phyloP scores from a whole-genome alignment of 1,140 invertebrate genomes.

The Nephotettix cincticeps region DNA sequence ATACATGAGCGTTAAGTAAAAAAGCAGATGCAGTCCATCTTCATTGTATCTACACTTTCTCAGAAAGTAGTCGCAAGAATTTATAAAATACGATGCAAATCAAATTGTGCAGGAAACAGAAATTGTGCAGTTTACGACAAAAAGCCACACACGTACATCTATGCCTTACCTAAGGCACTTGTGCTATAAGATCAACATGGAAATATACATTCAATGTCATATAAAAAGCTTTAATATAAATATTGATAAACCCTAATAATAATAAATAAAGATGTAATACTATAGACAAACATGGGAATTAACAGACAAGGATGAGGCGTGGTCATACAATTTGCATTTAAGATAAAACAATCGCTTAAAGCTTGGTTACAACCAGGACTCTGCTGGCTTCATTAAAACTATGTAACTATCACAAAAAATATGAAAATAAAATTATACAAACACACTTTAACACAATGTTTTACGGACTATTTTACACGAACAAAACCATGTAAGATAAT shows the following conservation, averaged over 20 bases:
- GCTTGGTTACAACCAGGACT: not conserved
- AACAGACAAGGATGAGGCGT: constrained; percentile 2
- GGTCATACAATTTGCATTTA: constrained; percentile 3
- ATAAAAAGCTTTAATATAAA: constrained; percentile 23
- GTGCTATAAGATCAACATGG: constrained; percentile 25
- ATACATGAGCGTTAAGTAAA: constrained; percentile 22
- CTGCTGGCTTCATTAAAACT: no score
- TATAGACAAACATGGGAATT: constrained; percentile 5
- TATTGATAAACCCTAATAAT: constrained; percentile 9
- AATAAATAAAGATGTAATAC: constrained; percentile 16
- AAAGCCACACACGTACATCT: constrained; percentile 25
- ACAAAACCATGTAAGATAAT: no score
- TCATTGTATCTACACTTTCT: constrained; percentile 21
- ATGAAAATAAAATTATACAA: no score
- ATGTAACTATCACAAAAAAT: no score
- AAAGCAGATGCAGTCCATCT: constrained; percentile 23
- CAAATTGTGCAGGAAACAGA: constrained; percentile 12
- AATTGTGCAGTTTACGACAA: constrained; percentile 16
- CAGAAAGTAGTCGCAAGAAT: constrained; percentile 23
- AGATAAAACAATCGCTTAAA: not conserved
- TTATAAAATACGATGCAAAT: constrained; percentile 19
- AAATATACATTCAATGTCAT: constrained; percentile 23
- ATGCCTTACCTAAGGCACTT: constrained; percentile 31
- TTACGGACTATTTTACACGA: no score
- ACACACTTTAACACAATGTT: no score